Percentiles rank a stretch among this genome's conserved stretches.
Evolutionary conservation across 2,888 invertebrate species (phyloP).

Genomic region (Callinectes sapidus): DNA sequence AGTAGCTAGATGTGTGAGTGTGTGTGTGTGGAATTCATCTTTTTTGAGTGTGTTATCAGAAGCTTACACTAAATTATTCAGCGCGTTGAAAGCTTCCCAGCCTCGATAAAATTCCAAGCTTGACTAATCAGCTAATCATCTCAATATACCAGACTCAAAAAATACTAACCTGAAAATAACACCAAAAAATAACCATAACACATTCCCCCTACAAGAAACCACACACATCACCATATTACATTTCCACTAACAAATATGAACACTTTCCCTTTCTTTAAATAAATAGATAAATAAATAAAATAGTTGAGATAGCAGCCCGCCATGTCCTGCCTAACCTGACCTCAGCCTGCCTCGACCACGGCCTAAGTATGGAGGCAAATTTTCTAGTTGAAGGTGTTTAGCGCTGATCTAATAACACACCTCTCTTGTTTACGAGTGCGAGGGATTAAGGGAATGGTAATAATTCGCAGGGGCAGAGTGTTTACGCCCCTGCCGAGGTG

Average conservation of each 20-base stretch:
- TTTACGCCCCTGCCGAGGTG: conserved; percentile 39
- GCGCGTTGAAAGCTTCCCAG: background rate
- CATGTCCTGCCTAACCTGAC: background rate
- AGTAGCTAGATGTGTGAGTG: background rate
- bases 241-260: background rate
- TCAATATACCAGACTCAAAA: background rate
- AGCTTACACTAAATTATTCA: background rate
- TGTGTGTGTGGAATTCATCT: background rate
- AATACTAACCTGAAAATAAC: background rate
- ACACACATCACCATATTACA: background rate
- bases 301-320: background rate
- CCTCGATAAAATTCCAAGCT: background rate
- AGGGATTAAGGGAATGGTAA: conserved; percentile 50
- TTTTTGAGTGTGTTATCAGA: background rate
- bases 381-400: conserved; percentile 55
- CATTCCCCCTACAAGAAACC: background rate
- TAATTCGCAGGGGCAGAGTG: conserved; percentile 34
- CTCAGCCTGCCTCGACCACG: background rate
- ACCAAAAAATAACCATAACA: background rate
- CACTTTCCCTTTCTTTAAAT: background rate
- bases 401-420: conserved; percentile 58
- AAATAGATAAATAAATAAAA: background rate
- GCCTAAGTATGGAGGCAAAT: conserved; percentile 49
- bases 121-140: background rate
- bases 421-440: conserved; percentile 46